Percentiles rank a stretch among this genome's conserved stretches.
phyloP scores from a whole-genome alignment of 1,140 invertebrate species.

The Ceratina japonica region DNA sequence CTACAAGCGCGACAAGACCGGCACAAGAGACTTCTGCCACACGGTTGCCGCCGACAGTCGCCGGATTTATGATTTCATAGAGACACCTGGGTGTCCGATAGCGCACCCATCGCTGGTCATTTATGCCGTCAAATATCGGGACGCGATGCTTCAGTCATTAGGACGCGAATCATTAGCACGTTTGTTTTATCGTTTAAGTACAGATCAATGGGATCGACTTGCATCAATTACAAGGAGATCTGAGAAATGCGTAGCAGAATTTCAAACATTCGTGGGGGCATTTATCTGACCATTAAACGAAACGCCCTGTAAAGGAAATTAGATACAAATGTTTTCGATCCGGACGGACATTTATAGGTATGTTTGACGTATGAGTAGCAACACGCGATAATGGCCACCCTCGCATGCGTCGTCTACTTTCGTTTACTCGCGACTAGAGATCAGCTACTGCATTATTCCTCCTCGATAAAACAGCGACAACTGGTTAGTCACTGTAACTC shows the following conservation, averaged over 20 bases:
- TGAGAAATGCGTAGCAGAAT: background rate
- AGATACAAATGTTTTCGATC: slow-evolving; percentile 24
- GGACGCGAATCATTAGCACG: background rate
- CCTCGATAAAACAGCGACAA: slow-evolving; percentile 38
- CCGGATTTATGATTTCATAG: slow-evolving; percentile 58
- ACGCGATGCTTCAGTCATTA: background rate
- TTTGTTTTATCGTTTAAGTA: too few relatives aligned
- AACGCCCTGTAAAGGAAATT: slow-evolving; percentile 39
- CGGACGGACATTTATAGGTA: background rate
- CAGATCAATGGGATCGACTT: too few relatives aligned
- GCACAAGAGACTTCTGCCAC: slow-evolving; percentile 43
- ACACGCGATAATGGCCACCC: slow-evolving; percentile 36
- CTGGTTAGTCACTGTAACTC: slow-evolving; percentile 30
- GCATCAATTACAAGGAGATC: background rate
- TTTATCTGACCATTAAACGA: slow-evolving; percentile 6
- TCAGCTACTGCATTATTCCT: slow-evolving; percentile 38
- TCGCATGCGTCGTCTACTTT: background rate
- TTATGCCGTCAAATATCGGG: background rate
- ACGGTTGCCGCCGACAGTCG: slow-evolving; percentile 45
- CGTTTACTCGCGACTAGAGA: slow-evolving; percentile 36
- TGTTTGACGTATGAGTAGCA: slow-evolving; percentile 15
- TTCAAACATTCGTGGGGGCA: background rate
- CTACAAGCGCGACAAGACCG: slow-evolving; percentile 67
- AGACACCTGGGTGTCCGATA: background rate
- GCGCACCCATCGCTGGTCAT: background rate